Percentiles rank a stretch among this genome's conserved stretches.
phyloP scores from a whole-genome alignment of 30 jellyfish, hydroid and myxozoan genomes.

The Clytia hemisphaerica region DNA sequence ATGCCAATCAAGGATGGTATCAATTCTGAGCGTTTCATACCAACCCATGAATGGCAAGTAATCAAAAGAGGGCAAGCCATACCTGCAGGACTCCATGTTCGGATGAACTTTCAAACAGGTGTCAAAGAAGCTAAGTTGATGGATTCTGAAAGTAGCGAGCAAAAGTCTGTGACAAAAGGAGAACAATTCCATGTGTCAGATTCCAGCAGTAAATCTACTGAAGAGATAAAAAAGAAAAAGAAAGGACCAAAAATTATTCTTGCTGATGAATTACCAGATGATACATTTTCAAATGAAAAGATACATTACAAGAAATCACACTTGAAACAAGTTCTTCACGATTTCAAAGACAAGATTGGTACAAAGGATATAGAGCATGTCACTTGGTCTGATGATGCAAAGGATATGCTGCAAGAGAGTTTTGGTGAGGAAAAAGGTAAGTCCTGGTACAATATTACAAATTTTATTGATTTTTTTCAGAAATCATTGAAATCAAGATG shows the following conservation, averaged over 20 bases:
- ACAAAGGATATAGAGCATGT: constrained; percentile 27
- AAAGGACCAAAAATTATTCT: constrained; percentile 12
- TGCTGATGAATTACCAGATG: neutral
- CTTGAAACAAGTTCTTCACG: constrained; percentile 64
- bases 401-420: constrained; percentile 38
- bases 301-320: constrained; percentile 66
- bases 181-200: too few relatives aligned
- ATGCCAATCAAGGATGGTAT: too few relatives aligned
- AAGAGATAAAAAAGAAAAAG: too few relatives aligned
- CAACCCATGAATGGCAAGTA: constrained; percentile 89
- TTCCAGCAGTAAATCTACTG: too few relatives aligned
- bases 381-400: constrained; percentile 34
- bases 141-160: constrained; percentile 82
- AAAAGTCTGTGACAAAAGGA: neutral
- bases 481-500: too few relatives aligned
- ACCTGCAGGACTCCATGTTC: constrained; percentile 92
- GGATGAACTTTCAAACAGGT: constrained; percentile 83
- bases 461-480: too few relatives aligned
- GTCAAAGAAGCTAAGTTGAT: constrained; percentile 80
- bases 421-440: constrained; percentile 70
- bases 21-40: constrained; percentile 61
- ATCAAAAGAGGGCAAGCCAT: constrained; percentile 75
- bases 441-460: too few relatives aligned
- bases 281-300: constrained; percentile 24
- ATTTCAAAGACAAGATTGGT: constrained; percentile 76